Evolutionary conservation across 2,113 vertebrate species (phyloP).

Genomic region (Oreochromis niloticus): DNA sequence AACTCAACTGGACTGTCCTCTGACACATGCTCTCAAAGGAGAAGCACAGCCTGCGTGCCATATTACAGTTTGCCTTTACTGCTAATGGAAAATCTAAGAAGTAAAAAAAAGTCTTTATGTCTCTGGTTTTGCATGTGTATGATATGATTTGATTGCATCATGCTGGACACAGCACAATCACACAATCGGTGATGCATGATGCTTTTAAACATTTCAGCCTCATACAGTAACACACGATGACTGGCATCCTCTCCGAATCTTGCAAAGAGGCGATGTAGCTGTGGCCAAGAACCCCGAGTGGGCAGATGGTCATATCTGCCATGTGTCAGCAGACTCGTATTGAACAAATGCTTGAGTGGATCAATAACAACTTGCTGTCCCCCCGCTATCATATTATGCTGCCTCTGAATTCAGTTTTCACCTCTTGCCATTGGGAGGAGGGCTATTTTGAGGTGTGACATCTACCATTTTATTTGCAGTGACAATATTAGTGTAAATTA

Average conservation of each 20-base stretch:
- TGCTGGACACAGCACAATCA: background rate
- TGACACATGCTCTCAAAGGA: slow-evolving; percentile 27
- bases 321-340: slow-evolving; percentile 10
- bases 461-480: background rate
- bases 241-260: background rate
- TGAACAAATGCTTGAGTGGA: slow-evolving; percentile 3
- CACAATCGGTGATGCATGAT: background rate
- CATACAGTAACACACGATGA: slow-evolving; percentile 22
- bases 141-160: background rate
- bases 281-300: background rate
- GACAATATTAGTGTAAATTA: slow-evolving; percentile 20
- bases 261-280: background rate
- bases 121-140: background rate
- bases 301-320: background rate
- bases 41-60: background rate
- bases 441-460: slow-evolving; percentile 21
- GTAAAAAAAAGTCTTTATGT: background rate
- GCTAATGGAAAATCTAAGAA: background rate
- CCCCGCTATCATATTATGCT: background rate
- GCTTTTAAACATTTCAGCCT: background rate
- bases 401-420: slow-evolving; percentile 1
- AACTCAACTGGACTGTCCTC: background rate
- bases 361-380: background rate
- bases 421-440: background rate
- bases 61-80: background rate